Percentiles rank a stretch among this genome's conserved stretches.
Evolutionary conservation across 2,888 invertebrate genomes (phyloP).

Genomic region (Drepana falcataria): DNA sequence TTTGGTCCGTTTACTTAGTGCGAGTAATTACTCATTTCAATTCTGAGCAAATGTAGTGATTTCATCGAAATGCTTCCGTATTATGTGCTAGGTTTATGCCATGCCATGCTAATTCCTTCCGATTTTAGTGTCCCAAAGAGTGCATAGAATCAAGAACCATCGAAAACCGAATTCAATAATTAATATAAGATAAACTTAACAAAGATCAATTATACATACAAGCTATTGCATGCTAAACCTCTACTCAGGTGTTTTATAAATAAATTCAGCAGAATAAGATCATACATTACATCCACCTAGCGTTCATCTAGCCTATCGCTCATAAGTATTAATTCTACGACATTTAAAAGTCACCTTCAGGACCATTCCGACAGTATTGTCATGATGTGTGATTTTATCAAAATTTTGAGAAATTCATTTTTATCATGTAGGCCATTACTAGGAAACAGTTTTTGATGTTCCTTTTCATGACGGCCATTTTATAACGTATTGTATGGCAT

Average conservation of each 20-base stretch:
- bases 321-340: too few relatives aligned
- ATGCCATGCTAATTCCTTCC: not conserved
- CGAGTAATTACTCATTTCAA: slow-evolving; percentile 3
- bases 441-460: too few relatives aligned
- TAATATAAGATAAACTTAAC: not conserved
- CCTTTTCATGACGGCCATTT: not conserved
- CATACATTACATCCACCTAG: too few relatives aligned
- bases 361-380: too few relatives aligned
- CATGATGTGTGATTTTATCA: too few relatives aligned
- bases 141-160: not conserved
- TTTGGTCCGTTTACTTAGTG: slow-evolving; percentile 1
- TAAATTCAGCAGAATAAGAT: too few relatives aligned
- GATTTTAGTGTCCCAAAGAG: not conserved
- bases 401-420: too few relatives aligned
- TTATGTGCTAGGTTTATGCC: not conserved
- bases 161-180: not conserved
- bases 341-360: too few relatives aligned
- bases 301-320: too few relatives aligned
- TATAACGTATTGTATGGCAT: not conserved
- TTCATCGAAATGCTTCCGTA: slow-evolving; percentile 1
- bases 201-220: not conserved
- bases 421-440: too few relatives aligned
- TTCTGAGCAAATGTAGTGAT: slow-evolving; percentile 5
- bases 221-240: too few relatives aligned
- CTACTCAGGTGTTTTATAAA: too few relatives aligned